These are phyloP conservation scores for Archilochus colubris DNA, from an alignment of 2,113 vertebrate genomes.

Conservation along the genomic window DNA sequence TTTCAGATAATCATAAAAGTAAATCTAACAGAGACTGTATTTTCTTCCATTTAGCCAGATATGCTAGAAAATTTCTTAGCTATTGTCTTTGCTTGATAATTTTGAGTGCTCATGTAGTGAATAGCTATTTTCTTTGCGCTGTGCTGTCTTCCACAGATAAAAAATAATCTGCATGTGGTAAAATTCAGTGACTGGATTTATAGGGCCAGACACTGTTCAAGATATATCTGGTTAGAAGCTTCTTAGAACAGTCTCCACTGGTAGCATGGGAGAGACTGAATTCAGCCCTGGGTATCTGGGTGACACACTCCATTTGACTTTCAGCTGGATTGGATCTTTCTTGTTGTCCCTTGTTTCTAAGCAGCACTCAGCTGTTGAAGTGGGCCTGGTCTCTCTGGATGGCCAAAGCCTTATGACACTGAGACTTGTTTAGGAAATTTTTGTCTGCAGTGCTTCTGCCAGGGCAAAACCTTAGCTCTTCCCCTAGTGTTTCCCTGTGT, in stretches of 20 bases:
- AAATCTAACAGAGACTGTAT: not conserved
- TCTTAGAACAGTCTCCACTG: not conserved
- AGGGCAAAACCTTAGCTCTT: not conserved
- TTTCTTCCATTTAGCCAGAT: not conserved
- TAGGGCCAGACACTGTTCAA: not conserved
- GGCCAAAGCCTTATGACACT: not conserved
- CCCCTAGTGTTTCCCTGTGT: not conserved
- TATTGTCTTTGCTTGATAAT: not conserved
- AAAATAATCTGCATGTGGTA: not conserved
- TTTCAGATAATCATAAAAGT: not conserved
- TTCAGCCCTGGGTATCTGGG: not conserved
- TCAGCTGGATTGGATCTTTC: not conserved
- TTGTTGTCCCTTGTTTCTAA: not conserved
- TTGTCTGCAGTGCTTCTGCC: not conserved
- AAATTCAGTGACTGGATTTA: not conserved
- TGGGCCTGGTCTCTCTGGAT: rapidly evolving
- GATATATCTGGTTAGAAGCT: not conserved
- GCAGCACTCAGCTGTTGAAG: not conserved
- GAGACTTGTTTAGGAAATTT: not conserved
- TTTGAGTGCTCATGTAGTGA: not conserved
- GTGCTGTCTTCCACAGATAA: not conserved
- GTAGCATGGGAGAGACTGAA: not conserved
- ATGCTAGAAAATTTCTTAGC: not conserved
- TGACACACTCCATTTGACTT: not conserved
- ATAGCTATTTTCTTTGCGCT: not conserved